Evolutionary conservation across 2,113 vertebrate species (phyloP).

Genomic region (Gymnorhina tibicen): DNA sequence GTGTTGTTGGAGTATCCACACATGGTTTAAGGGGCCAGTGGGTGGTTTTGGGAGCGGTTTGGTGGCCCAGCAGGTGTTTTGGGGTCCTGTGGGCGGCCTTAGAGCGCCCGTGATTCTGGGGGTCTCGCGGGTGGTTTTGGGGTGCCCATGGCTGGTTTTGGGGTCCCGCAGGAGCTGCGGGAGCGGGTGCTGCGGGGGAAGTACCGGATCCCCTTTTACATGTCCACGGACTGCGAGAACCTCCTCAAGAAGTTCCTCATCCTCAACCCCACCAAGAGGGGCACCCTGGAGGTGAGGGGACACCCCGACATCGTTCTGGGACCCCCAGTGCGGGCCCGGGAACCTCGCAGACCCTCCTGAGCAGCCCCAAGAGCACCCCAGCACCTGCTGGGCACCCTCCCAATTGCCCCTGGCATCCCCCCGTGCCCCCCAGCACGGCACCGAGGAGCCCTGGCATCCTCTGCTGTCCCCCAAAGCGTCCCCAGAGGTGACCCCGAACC

Average conservation of each 20-base stretch:
- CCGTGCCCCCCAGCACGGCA: background rate
- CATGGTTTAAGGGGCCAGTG: too few relatives aligned
- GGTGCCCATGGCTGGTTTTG: rapidly evolving
- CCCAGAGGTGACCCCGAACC: background rate
- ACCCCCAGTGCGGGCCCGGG: background rate
- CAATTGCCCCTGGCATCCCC: background rate
- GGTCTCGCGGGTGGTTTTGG: rapidly evolving
- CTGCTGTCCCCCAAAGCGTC: background rate
- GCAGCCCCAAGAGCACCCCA: background rate
- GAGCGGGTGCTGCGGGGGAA: slow-evolving; percentile 92
- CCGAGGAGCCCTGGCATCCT: background rate
- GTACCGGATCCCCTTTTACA: slow-evolving; percentile 94
- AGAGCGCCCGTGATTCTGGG: background rate
- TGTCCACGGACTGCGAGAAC: slow-evolving; percentile 95
- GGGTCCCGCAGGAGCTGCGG: slow-evolving; percentile 80
- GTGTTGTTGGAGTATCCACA: too few relatives aligned
- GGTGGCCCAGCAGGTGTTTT: too few relatives aligned
- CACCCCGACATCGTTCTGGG: background rate
- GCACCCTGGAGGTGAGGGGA: slow-evolving; percentile 85
- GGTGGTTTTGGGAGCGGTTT: too few relatives aligned
- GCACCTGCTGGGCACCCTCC: too few relatives aligned
- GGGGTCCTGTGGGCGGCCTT: background rate
- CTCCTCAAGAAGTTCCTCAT: slow-evolving; percentile 80
- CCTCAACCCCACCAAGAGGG: slow-evolving; percentile 90
- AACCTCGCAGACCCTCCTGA: background rate